Evolutionary conservation across 2,113 vertebrate species (phyloP).

Genomic region (Pantherophis guttatus): DNA sequence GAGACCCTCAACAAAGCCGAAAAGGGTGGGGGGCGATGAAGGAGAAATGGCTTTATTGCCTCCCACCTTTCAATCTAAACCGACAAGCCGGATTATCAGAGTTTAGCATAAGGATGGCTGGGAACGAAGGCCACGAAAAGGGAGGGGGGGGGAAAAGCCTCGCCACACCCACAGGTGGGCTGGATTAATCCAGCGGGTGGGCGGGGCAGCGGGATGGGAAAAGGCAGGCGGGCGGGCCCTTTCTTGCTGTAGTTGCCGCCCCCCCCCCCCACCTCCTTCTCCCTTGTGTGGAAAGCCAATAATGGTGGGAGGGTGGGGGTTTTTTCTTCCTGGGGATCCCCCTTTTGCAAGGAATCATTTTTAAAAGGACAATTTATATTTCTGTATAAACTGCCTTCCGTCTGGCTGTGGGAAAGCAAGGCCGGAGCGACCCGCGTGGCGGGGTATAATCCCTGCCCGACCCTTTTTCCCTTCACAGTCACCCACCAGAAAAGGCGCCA

Average conservation of each 20-base stretch:
- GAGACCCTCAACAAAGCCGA: neutral
- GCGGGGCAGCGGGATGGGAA: neutral
- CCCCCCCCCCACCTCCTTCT: too few relatives aligned
- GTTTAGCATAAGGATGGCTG: neutral
- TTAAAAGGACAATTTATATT: too few relatives aligned
- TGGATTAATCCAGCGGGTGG: neutral
- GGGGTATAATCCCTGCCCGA: neutral
- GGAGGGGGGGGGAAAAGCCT: neutral
- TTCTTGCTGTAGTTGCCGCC: too few relatives aligned
- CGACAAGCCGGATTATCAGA: neutral
- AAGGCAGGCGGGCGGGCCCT: neutral
- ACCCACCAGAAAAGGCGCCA: neutral
- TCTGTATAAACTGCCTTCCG: neutral
- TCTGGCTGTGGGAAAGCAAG: neutral
- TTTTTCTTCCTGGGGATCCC: too few relatives aligned
- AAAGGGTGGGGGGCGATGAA: too few relatives aligned
- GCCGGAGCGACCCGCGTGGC: neutral
- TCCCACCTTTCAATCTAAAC: neutral
- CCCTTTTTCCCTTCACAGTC: neutral
- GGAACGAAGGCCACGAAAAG: constrained; percentile 12
- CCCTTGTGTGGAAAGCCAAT: too few relatives aligned
- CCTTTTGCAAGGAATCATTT: neutral
- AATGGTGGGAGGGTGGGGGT: too few relatives aligned
- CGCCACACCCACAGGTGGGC: constrained; percentile 1
- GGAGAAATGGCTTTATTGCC: neutral